Conservation (phyloP, 2,888 invertebrate species). For the Bibio marci region DNA sequence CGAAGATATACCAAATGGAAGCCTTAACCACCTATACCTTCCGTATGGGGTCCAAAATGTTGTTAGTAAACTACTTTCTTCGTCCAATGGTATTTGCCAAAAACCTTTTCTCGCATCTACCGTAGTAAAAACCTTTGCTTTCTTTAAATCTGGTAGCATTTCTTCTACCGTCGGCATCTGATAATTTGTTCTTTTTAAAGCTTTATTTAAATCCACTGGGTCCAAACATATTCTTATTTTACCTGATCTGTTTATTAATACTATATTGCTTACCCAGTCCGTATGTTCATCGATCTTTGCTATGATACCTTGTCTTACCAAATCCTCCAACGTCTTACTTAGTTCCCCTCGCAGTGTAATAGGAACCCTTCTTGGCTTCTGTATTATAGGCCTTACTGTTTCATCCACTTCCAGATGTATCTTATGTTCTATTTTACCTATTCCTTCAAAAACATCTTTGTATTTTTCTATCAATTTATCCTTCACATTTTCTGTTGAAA, state of each 20-base stretch:
- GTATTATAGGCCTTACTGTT: background rate
- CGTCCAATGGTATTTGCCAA: conserved; percentile 9
- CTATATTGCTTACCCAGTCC: conserved; percentile 8
- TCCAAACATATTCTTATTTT: conserved; percentile 15
- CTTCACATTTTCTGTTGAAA: conserved; percentile 2
- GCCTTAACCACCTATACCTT: conserved; percentile 7
- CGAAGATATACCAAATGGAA: conserved; percentile 13
- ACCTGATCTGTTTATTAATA: conserved; percentile 15
- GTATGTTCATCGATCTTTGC: conserved; percentile 8
- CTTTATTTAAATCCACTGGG: conserved; percentile 13
- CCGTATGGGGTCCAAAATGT: conserved; percentile 12
- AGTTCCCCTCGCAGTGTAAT: conserved; percentile 1
- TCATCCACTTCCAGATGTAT: too few relatives aligned
- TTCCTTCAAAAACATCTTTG: background rate
- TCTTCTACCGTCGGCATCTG: conserved; percentile 13
- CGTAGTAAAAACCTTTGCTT: conserved; percentile 12
- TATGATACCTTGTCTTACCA: conserved; percentile 2
- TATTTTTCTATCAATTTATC: conserved; percentile 5
- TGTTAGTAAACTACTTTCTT: conserved; percentile 18
- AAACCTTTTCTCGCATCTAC: conserved; percentile 12
- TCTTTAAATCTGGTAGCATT: conserved; percentile 9
- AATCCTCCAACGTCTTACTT: background rate
- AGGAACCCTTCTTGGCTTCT: conserved; percentile 1
- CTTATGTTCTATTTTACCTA: background rate
- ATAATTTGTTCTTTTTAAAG: conserved; percentile 11